phyloP scores from a whole-genome alignment of 1,140 invertebrate species.

The Drosophila malerkotliana region DNA sequence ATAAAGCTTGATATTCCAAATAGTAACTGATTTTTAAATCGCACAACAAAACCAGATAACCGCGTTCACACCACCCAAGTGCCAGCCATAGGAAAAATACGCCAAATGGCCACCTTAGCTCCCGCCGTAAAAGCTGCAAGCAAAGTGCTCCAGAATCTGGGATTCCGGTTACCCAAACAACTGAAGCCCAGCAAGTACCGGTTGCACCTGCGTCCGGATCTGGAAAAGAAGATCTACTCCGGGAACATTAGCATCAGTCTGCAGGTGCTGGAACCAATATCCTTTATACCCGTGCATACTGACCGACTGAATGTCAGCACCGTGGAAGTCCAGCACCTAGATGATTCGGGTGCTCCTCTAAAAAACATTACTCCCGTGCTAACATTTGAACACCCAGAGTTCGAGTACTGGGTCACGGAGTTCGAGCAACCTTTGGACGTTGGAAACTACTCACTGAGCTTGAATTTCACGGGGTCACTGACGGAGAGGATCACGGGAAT shows the following conservation, averaged over 20 bases:
- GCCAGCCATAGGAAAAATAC: constrained; percentile 42
- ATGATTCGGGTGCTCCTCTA: constrained; percentile 54
- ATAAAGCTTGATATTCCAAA: background rate
- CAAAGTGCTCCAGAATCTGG: constrained; percentile 69
- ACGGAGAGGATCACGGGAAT: constrained; percentile 90
- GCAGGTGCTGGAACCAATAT: constrained; percentile 85
- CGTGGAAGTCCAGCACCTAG: constrained; percentile 56
- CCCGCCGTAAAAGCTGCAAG: constrained; percentile 65
- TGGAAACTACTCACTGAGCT: constrained; percentile 87
- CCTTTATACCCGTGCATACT: constrained; percentile 89
- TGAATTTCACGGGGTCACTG: constrained; percentile 89
- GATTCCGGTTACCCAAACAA: constrained; percentile 87
- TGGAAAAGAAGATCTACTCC: constrained; percentile 88
- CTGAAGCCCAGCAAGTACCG: constrained; percentile 91
- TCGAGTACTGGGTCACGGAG: constrained; percentile 89
- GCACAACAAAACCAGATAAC: constrained; percentile 43
- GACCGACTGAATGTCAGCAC: constrained; percentile 84
- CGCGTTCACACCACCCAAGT: constrained; percentile 58
- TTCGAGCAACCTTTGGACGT: constrained; percentile 84
- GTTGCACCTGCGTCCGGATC: constrained; percentile 89
- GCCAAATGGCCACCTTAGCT: constrained; percentile 53
- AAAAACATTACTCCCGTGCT: constrained; percentile 50
- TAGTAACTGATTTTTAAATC: constrained; percentile 15
- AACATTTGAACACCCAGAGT: constrained; percentile 85
- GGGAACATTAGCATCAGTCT: constrained; percentile 91